A percentile compares a stretch with the other conserved stretches of the same genome.
These are phyloP conservation scores for Solenopsis fugax DNA, from an alignment of 1,140 invertebrate species.

Conservation along the genomic window DNA sequence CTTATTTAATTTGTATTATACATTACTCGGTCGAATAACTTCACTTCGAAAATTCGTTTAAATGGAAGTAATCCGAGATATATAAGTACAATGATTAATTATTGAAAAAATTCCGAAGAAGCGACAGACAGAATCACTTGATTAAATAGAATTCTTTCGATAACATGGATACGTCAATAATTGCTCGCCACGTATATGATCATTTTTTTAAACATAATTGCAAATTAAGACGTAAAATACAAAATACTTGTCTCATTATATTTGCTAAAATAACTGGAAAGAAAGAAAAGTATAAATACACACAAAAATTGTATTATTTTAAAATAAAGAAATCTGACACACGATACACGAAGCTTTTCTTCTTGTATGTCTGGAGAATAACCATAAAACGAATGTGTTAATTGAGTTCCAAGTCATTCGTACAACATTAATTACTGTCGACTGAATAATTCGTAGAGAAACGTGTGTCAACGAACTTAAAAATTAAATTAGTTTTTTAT, in stretches of 20 bases:
- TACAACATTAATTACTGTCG: neutral
- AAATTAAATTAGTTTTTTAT: constrained; percentile 12
- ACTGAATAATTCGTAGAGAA: neutral
- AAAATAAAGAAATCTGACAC: neutral
- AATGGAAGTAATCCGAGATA: neutral
- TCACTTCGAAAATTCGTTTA: too few relatives aligned
- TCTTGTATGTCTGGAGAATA: neutral
- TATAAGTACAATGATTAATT: neutral
- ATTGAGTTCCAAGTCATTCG: constrained; percentile 11
- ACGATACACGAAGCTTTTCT: neutral
- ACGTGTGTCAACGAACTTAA: neutral
- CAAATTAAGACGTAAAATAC: constrained; percentile 8
- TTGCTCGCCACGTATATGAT: neutral
- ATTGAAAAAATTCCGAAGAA: constrained; percentile 29
- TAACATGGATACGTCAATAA: constrained; percentile 12
- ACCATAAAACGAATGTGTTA: constrained; percentile 38
- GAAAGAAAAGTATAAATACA: neutral
- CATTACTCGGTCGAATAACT: too few relatives aligned
- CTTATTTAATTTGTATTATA: too few relatives aligned
- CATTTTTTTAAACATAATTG: constrained; percentile 41
- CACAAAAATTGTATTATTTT: neutral
- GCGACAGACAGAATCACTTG: constrained; percentile 43
- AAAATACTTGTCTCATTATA: neutral
- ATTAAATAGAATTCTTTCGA: constrained; percentile 58
- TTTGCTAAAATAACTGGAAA: constrained; percentile 11